These are phyloP conservation scores for Tragelaphus oryx DNA, from an alignment of 2,797 vertebrate species.

Conservation along the genomic window DNA sequence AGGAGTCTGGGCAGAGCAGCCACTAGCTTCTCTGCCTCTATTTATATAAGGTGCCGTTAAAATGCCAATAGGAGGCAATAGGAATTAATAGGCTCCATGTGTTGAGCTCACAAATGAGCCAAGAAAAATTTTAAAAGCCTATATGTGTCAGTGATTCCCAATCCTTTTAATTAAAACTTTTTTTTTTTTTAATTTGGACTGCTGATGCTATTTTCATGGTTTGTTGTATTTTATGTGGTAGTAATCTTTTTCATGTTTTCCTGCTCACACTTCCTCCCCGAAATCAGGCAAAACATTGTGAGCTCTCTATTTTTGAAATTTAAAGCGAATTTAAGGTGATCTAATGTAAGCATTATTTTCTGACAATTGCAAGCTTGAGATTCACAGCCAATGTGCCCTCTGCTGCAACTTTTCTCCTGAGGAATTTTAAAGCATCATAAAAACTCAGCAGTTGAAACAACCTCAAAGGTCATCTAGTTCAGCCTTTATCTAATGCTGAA, in stretches of 20 bases:
- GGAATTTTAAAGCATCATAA: conserved; percentile 34
- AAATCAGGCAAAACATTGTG: not conserved
- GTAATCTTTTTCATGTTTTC: not conserved
- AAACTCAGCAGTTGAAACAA: conserved; percentile 32
- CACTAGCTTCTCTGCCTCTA: not conserved
- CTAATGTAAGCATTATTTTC: conserved; percentile 26
- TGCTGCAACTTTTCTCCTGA: not conserved
- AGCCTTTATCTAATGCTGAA: conserved; percentile 15
- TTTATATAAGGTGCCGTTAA: not conserved
- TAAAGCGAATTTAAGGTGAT: conserved; percentile 25
- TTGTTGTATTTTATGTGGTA: not conserved
- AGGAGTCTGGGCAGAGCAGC: not conserved
- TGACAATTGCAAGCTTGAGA: not conserved
- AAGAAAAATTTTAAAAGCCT: not conserved
- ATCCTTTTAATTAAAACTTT: not conserved
- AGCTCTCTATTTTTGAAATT: not conserved
- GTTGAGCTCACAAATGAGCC: conserved; percentile 62
- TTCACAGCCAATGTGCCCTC: not conserved
- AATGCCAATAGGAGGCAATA: conserved; percentile 71
- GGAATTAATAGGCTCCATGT: conserved; percentile 74
- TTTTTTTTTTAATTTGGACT: not conserved
- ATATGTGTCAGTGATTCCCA: not conserved
- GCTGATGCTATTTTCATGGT: not conserved
- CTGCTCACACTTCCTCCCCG: not conserved
- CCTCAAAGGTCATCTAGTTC: conserved; percentile 22